These are phyloP conservation scores for Callopanchax toddi DNA, from an alignment of 2,113 vertebrate genomes.

Conservation along the genomic window DNA sequence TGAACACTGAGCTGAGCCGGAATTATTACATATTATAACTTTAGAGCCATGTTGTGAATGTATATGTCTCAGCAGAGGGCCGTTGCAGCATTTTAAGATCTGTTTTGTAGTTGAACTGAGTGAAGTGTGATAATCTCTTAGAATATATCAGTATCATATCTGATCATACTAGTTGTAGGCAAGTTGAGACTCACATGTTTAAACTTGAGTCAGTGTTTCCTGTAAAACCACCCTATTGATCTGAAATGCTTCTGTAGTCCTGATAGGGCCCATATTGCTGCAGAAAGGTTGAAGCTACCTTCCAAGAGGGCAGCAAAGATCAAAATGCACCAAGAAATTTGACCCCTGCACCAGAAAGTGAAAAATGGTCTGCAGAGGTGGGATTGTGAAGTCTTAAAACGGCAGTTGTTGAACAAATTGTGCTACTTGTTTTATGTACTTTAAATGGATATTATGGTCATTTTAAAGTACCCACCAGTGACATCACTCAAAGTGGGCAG, in stretches of 20 bases:
- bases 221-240: constrained; percentile 2
- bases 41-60: too few relatives aligned
- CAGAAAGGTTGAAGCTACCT: constrained; percentile 7
- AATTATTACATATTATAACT: too few relatives aligned
- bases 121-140: neutral
- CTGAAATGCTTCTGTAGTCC: constrained; percentile 8
- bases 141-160: neutral
- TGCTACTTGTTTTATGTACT: too few relatives aligned
- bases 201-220: neutral
- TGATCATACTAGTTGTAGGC: neutral
- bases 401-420: too few relatives aligned
- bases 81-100: too few relatives aligned
- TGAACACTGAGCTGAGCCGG: neutral
- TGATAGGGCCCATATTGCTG: constrained; percentile 18
- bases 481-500: too few relatives aligned
- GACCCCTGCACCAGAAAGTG: constrained; percentile 58
- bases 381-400: too few relatives aligned
- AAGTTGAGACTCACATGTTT: neutral
- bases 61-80: too few relatives aligned
- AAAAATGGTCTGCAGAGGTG: constrained; percentile 10
- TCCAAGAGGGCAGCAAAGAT: constrained; percentile 29
- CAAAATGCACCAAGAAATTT: constrained; percentile 46
- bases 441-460: too few relatives aligned
- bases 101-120: too few relatives aligned
- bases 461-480: too few relatives aligned